Percentiles rank a stretch among this genome's conserved stretches.
These are phyloP conservation scores for Iphiclides podalirius DNA, from an alignment of 2,888 invertebrate genomes.

Conservation along the genomic window DNA sequence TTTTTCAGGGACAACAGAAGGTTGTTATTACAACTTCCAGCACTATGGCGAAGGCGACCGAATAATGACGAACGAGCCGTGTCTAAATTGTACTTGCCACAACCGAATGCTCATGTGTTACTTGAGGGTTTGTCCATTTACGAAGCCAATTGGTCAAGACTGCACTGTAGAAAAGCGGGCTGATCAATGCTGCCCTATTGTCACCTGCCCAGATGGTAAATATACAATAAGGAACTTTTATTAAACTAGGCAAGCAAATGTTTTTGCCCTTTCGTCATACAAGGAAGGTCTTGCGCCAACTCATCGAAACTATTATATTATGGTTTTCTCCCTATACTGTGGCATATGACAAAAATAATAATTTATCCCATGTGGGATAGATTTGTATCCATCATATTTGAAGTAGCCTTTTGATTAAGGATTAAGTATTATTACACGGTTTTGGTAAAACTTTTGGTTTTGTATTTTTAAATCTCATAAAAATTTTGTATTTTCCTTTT, in stretches of 20 bases:
- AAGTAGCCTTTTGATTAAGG: too few relatives aligned
- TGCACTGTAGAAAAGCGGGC: conserved; percentile 93
- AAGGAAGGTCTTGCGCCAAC: too few relatives aligned
- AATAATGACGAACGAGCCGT: conserved; percentile 96
- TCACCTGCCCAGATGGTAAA: conserved; percentile 95
- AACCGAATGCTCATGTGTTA: conserved; percentile 98
- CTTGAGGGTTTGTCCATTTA: conserved; percentile 94
- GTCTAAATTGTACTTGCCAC: conserved; percentile 97
- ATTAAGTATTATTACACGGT: too few relatives aligned
- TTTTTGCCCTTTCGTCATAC: background rate
- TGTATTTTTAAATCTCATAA: too few relatives aligned
- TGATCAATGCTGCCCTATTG: conserved; percentile 95
- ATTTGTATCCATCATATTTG: too few relatives aligned
- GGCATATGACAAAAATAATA: too few relatives aligned
- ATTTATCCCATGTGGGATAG: too few relatives aligned
- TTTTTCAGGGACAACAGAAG: conserved; percentile 80
- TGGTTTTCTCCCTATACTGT: too few relatives aligned
- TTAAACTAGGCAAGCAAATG: background rate
- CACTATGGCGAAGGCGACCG: conserved; percentile 96
- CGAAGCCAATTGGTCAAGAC: conserved; percentile 95
- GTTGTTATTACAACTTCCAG: conserved; percentile 96
- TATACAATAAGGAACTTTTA: conserved; percentile 11
- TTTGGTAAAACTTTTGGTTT: too few relatives aligned
- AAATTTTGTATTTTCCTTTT: too few relatives aligned
- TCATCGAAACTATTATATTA: too few relatives aligned